Evolutionary conservation across 1,140 invertebrate genomes (phyloP).

Genomic region (Cepaea nemoralis): DNA sequence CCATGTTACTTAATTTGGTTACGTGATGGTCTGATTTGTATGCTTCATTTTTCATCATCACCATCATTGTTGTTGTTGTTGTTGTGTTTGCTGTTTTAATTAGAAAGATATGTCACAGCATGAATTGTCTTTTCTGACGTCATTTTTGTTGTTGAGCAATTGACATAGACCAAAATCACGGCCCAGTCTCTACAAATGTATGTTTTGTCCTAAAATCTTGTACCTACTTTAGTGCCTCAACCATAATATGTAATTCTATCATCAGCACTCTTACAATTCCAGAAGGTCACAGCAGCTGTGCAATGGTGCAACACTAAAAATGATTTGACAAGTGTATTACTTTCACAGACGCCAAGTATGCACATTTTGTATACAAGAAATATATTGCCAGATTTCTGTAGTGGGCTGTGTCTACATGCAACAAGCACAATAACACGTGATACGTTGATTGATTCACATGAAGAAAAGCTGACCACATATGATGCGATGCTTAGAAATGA

Average conservation of each 20-base stretch:
- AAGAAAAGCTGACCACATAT: no score
- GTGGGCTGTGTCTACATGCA: no score
- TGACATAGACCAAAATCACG: neutral
- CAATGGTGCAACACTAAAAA: no score
- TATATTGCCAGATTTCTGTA: no score
- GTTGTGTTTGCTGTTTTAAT: neutral
- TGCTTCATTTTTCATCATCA: neutral
- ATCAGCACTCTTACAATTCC: no score
- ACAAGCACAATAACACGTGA: no score
- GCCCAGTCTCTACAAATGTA: slow-evolving; percentile 8
- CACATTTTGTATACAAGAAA: no score
- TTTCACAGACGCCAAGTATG: no score
- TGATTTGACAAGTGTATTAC: no score
- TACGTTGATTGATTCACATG: no score
- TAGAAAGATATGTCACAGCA: neutral
- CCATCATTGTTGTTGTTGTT: neutral
- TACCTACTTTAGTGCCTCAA: neutral
- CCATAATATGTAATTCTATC: neutral
- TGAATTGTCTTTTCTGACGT: neutral
- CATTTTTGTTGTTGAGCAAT: neutral
- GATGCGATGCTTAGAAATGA: no score
- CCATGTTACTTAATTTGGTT: neutral
- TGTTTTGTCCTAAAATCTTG: neutral
- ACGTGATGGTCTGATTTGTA: neutral
- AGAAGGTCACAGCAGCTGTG: no score